Evolutionary conservation across 2,888 invertebrate genomes (phyloP).

Genomic region (Ophraella communa): DNA sequence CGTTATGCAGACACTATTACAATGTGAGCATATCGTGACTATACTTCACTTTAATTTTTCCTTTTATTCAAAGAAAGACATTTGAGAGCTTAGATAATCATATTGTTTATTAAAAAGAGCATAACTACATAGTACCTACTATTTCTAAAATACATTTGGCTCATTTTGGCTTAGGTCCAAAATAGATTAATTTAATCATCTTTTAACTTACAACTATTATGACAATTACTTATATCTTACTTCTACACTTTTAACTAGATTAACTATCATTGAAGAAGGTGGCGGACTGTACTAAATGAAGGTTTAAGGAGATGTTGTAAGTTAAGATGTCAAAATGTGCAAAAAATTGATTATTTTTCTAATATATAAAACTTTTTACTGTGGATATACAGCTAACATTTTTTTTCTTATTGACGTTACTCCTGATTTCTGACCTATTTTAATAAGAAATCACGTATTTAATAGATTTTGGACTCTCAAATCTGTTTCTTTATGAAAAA

Average conservation of each 20-base stretch:
- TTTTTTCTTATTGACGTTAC: too few species aligned
- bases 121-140: neutral
- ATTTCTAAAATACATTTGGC: neutral
- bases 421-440: too few species aligned
- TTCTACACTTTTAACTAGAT: neutral
- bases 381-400: too few species aligned
- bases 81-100: neutral
- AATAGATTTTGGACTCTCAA: neutral
- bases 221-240: neutral
- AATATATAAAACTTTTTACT: too few species aligned
- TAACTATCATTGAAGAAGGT: neutral
- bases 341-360: too few species aligned
- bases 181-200: neutral
- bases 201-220: neutral
- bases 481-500: neutral
- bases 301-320: neutral
- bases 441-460: too few species aligned
- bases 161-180: neutral
- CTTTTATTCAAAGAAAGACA: neutral
- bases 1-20: constrained; percentile 28
- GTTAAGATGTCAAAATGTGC: neutral
- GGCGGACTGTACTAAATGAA: neutral
- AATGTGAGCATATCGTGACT: constrained; percentile 28
- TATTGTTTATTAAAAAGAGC: neutral
- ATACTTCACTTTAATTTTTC: constrained; percentile 11